phyloP scores from a whole-genome alignment of 2,888 invertebrate genomes.

The Tuta absoluta region DNA sequence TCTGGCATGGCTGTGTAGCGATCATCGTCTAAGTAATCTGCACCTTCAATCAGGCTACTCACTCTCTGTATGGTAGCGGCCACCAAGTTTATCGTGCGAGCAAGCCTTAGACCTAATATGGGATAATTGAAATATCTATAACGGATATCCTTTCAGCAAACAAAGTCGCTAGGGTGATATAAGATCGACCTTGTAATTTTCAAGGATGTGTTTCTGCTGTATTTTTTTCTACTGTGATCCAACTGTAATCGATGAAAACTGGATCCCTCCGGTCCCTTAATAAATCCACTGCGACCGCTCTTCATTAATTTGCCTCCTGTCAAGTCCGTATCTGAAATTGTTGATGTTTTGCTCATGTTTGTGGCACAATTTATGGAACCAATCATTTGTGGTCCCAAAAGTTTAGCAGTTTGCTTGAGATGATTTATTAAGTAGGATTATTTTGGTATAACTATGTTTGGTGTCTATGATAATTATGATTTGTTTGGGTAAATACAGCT shows the following conservation, averaged over 20 bases:
- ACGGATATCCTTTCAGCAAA: too few species aligned
- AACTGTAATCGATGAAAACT: slow-evolving; percentile 51
- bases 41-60: too few species aligned
- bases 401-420: slow-evolving; percentile 50
- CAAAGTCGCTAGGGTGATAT: too few species aligned
- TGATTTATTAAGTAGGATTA: slow-evolving; percentile 49
- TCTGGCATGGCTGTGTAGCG: too few species aligned
- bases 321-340: slow-evolving; percentile 72
- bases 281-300: slow-evolving; percentile 69
- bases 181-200: too few species aligned
- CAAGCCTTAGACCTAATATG: too few species aligned
- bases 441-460: background rate
- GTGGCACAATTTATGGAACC: slow-evolving; percentile 65
- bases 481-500: too few species aligned
- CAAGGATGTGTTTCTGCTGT: slow-evolving; percentile 26
- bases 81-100: too few species aligned
- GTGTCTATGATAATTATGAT: too few species aligned
- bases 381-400: slow-evolving; percentile 61
- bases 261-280: slow-evolving; percentile 56
- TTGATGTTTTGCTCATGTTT: slow-evolving; percentile 75
- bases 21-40: too few species aligned
- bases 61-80: too few species aligned
- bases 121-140: too few species aligned
- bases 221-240: slow-evolving; percentile 35
- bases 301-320: slow-evolving; percentile 74